Evolutionary conservation across 1,140 invertebrate species (phyloP).

Genomic region (Drosophila pruinosa): DNA sequence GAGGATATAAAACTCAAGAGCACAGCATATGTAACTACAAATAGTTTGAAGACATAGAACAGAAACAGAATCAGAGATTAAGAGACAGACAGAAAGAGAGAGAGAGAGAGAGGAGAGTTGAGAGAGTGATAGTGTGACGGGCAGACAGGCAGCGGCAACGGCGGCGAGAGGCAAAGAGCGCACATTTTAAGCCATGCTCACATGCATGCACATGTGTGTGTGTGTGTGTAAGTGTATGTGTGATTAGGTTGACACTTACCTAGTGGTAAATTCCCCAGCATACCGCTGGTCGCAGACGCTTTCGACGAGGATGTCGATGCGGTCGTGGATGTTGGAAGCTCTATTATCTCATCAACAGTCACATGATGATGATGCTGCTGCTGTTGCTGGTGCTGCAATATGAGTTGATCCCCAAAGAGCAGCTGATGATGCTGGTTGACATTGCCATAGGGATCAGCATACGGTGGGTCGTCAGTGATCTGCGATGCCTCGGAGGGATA

Average conservation of each 20-base stretch:
- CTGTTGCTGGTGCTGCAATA: constrained; percentile 46
- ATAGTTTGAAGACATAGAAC: constrained; percentile 6
- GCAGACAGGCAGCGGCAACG: constrained; percentile 29
- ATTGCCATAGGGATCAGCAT: constrained; percentile 65
- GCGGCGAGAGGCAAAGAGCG: constrained; percentile 27
- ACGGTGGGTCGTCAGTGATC: constrained; percentile 85
- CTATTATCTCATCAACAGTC: constrained; percentile 79
- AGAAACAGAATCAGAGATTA: constrained; percentile 24
- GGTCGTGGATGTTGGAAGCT: constrained; percentile 70
- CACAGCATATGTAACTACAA: constrained; percentile 35
- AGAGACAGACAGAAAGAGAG: constrained; percentile 37
- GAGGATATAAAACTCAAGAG: constrained; percentile 52
- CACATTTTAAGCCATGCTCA: constrained; percentile 36
- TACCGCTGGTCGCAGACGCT: constrained; percentile 60
- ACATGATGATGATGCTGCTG: constrained; percentile 69
- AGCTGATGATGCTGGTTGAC: constrained; percentile 64
- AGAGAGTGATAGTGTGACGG: constrained; percentile 30
- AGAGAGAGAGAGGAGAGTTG: constrained; percentile 30
- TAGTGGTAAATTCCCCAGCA: constrained; percentile 82
- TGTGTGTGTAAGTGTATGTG: constrained; percentile 6
- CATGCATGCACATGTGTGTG: constrained; percentile 7
- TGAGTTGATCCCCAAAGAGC: constrained; percentile 56
- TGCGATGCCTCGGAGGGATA: constrained; percentile 92
- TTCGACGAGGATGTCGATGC: constrained; percentile 23
- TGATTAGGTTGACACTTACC: constrained; percentile 63